Base-by-base conservation (phyloP, 2,888 invertebrate species). In the Liposcelis brunnea region DNA sequence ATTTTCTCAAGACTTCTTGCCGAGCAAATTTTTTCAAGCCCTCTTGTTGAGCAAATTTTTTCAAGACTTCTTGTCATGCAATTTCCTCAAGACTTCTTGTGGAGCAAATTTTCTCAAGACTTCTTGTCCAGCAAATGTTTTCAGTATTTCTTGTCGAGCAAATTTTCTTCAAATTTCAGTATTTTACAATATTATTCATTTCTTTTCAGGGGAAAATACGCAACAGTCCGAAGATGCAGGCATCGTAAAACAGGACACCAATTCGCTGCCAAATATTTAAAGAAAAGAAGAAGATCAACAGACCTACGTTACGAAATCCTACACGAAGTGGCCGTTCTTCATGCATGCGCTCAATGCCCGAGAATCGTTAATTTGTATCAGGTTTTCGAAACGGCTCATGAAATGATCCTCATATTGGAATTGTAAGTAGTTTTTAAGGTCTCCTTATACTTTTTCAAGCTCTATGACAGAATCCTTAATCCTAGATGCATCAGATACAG, bases 361-460 rank as follows among this genome's bases (percentile, higher is more conserved):
- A 61, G 69, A 44, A 67, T 75, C 49, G 72, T 74, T 11, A 64
- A 67, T 34, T 63, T 75, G 43, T 66, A 71, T 52, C 70, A 72
- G 55, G 71, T 74, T 36, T 74, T 67, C 56, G 74, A 75, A 55
- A 71, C 71, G 7, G 62, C 62, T 48, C 61, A 63, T 43, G 74
- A 75, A 56, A 68, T 72, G 58, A 67, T 74, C 46, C 64, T 75
- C 47, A 67, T 75, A 50, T 65, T 74, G 37, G 74, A 75, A 59
- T 61, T 73, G 74, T n/a, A 74, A 58, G 72, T n/a, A n/a, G n/a
- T n/a, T n/a, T n/a, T n/a, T n/a, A n/a, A n/a, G n/a, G n/a, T n/a
- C n/a, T n/a, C n/a, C n/a, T n/a, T n/a, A n/a, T n/a, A n/a, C n/a
- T n/a, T n/a, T n/a, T n/a, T n/a, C n/a, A n/a, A n/a, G n/a, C n/a